Percentiles rank a stretch among this genome's conserved stretches.
Evolutionary conservation across 2,888 invertebrate species (phyloP).

Genomic region (Philereme vetulata): DNA sequence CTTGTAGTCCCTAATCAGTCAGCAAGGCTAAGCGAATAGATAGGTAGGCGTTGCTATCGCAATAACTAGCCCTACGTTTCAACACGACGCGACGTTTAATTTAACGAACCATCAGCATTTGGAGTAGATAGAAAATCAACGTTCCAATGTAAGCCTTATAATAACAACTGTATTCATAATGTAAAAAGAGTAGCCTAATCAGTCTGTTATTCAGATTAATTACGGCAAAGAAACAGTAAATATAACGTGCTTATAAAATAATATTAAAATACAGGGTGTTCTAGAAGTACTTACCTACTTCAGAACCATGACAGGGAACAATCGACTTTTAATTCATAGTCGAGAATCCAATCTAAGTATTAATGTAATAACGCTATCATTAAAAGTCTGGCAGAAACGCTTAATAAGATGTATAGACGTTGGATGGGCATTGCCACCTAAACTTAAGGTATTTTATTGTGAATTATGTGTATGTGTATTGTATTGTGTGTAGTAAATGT

Average conservation of each 20-base stretch:
- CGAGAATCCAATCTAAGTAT: no score
- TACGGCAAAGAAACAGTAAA: slow-evolving; percentile 76
- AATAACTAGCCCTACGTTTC: slow-evolving; percentile 59
- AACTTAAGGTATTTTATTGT: no score
- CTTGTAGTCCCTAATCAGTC: no score
- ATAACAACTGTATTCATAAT: slow-evolving; percentile 82
- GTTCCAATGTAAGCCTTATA: slow-evolving; percentile 72
- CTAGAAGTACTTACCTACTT: no score
- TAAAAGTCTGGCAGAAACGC: no score
- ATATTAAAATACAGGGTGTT: slow-evolving; percentile 75
- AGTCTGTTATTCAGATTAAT: slow-evolving; percentile 77
- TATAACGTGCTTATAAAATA: slow-evolving; percentile 79
- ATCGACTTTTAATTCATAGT: no score
- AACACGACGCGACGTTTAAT: slow-evolving; percentile 78
- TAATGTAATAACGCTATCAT: no score
- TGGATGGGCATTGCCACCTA: no score
- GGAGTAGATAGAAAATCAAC: slow-evolving; percentile 65
- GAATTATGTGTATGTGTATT: no score
- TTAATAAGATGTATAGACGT: no score
- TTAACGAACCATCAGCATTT: slow-evolving; percentile 77
- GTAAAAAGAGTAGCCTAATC: slow-evolving; percentile 73
- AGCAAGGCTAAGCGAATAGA: slow-evolving; percentile 29
- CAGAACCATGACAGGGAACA: no score
- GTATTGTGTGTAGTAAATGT: no score
- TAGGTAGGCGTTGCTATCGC: slow-evolving; percentile 54